Evolutionary conservation across 35 echinoderm and acorn worm genomes (phyloP), one percentile per base, ranked within the genome.

Genomic region (Ophiothrix spiculata): DNA sequence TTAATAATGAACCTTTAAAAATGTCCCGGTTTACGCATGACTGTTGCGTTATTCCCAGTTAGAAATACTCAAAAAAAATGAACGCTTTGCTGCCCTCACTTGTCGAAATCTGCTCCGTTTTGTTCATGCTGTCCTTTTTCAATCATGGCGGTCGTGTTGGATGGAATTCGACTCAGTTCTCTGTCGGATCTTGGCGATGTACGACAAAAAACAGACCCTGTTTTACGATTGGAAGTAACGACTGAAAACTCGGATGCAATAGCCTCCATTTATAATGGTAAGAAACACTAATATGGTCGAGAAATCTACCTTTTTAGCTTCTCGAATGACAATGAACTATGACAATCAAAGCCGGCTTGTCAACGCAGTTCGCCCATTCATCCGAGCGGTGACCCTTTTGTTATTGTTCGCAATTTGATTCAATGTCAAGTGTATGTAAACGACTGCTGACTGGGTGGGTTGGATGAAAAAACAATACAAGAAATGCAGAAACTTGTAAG

Each of bases 111-210:
- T n/a, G n/a, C n/a, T n/a, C n/a, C n/a, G 42, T 49, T 49, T 49
- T 49, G 60, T 10, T 69, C 25, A 28, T 80, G 33, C 86, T 25
- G 60, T 12, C 25, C 60, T 69, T 69, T 69, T 28, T 69, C 29
- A 28, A 92, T 87, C 90, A 95, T 95, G 93, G 93, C 93, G 38
- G 80, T 95, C 38, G 80, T 91, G 15, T 77, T 95, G 17, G 93
- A 95, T 3, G 90, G 90, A 69, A 78, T 95, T 25, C 85, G 90
- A 4, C 77, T 95, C 38, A 91, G 89, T 78, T 95, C 93, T 83
- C 80, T 95, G 46, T 95, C 93, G 29, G 93, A 95, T 76, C 90
- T 82, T 38, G 93, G 93, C 69, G 93, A 95, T 79, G 85, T 95
- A 85, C 56, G 86, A 35, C 93, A 95, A 74, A 91, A 91, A 85